Percentiles rank a stretch among this genome's conserved stretches.
Evolutionary conservation across 2,888 invertebrate species (phyloP).

Genomic region (Synanthedon formicaeformis): DNA sequence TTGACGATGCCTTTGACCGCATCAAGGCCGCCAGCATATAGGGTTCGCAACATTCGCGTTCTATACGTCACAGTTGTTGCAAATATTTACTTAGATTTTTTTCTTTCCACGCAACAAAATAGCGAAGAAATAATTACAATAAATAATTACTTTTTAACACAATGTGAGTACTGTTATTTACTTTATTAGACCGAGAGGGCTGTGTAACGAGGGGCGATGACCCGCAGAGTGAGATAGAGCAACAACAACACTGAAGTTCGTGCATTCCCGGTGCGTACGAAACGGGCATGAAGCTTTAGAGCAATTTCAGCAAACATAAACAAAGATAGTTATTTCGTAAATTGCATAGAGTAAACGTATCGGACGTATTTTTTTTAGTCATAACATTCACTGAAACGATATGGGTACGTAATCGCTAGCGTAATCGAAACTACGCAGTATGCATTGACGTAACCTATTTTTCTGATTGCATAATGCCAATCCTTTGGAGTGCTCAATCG

Average conservation of each 20-base stretch:
- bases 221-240: conserved; percentile 59
- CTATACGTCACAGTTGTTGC: conserved; percentile 6
- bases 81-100: neutral
- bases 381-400: too few relatives aligned
- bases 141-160: neutral
- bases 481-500: conserved; percentile 29
- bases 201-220: conserved; percentile 53
- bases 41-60: conserved; percentile 33
- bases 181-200: conserved; percentile 59
- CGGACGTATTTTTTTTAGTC: too few relatives aligned
- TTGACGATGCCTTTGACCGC: conserved; percentile 51
- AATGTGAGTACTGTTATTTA: conserved; percentile 32
- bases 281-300: neutral
- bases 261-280: conserved; percentile 18
- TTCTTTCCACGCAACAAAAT: too few relatives aligned
- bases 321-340: too few relatives aligned
- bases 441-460: conserved; percentile 47
- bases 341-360: too few relatives aligned
- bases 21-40: conserved; percentile 51
- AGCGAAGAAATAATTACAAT: neutral
- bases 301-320: neutral
- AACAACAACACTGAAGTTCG: conserved; percentile 68
- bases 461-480: conserved; percentile 39
- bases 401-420: too few relatives aligned
- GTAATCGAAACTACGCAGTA: conserved; percentile 27